phyloP scores from a whole-genome alignment of 2,113 vertebrate genomes.

The Baryphthengus martii region DNA sequence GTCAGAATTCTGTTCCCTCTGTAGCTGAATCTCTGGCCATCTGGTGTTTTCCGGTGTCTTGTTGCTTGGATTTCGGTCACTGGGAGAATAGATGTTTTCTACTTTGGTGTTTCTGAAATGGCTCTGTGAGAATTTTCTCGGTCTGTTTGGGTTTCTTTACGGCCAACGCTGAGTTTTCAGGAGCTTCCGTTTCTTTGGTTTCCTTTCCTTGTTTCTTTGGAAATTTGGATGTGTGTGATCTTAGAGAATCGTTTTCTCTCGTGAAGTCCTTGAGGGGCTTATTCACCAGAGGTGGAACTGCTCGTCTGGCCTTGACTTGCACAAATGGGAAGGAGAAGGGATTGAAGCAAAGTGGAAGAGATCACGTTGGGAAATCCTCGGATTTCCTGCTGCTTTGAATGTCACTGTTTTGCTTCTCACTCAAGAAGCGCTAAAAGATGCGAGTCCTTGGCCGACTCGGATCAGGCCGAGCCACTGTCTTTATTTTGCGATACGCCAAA shows the following conservation, averaged over 20 bases:
- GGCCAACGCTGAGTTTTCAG: background rate
- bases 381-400: background rate
- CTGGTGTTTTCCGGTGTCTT: background rate
- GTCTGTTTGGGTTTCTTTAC: rapidly evolving
- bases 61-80: background rate
- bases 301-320: rapidly evolving
- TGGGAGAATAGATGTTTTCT: rapidly evolving
- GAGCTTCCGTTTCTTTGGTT: background rate
- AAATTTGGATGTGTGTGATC: background rate
- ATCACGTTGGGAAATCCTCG: background rate
- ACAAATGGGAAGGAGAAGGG: background rate
- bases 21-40: background rate
- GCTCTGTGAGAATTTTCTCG: background rate
- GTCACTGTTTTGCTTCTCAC: background rate
- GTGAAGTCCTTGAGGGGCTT: background rate
- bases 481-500: background rate
- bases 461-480: background rate
- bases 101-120: background rate
- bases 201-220: background rate
- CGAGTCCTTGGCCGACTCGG: background rate
- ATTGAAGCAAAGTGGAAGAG: no score
- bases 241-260: background rate
- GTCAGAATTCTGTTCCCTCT: background rate
- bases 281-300: background rate
- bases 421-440: background rate